Conservation (phyloP, 2,113 vertebrate species). For the Lophotis ruficrista region DNA sequence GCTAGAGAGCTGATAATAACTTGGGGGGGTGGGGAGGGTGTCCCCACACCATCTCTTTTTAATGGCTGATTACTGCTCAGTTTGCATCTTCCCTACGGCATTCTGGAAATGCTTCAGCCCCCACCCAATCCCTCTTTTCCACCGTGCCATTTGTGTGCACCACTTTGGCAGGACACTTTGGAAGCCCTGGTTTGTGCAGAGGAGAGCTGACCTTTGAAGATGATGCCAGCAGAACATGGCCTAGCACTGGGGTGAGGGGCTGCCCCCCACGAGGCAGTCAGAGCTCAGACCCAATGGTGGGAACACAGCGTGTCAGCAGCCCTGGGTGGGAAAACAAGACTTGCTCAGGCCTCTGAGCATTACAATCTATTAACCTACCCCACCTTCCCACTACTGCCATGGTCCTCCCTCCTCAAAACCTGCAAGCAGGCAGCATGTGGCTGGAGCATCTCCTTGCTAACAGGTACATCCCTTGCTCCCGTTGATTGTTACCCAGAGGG, state of each 20-base stretch:
- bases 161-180: rapidly evolving
- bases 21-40: not conserved
- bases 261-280: not conserved
- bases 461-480: slow-evolving; percentile 62
- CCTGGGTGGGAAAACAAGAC: slow-evolving; percentile 33
- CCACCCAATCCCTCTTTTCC: not conserved
- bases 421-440: slow-evolving; percentile 71
- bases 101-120: not conserved
- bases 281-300: not conserved
- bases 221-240: not conserved
- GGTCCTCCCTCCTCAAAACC: not conserved
- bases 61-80: rapidly evolving
- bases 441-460: slow-evolving; percentile 76
- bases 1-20: not conserved
- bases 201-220: not conserved
- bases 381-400: rapidly evolving
- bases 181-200: not conserved
- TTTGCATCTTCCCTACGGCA: rapidly evolving
- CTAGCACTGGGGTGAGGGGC: not conserved
- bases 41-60: not conserved
- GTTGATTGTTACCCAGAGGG: slow-evolving; percentile 67
- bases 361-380: slow-evolving; percentile 74
- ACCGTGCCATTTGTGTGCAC: rapidly evolving
- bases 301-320: not conserved
- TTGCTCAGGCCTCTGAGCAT: slow-evolving; percentile 50